Evolutionary conservation across 2,113 vertebrate genomes (phyloP).

Genomic region (Chaetops frenatus): DNA sequence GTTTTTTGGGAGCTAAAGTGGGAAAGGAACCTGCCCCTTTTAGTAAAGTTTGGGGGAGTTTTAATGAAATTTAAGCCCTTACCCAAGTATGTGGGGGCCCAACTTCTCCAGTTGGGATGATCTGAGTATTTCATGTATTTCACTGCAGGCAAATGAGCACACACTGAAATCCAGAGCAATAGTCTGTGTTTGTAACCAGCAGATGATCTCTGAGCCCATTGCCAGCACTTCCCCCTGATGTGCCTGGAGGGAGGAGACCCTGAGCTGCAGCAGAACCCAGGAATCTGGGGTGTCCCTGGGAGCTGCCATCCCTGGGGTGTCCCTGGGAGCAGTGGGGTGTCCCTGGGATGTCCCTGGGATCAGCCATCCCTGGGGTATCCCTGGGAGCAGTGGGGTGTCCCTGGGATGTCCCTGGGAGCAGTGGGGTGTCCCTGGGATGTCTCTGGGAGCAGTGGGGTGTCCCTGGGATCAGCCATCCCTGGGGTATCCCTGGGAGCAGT

Average conservation of each 20-base stretch:
- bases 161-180: neutral
- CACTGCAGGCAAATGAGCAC: neutral
- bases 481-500: neutral
- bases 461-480: neutral
- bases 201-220: neutral
- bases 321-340: conserved; percentile 33
- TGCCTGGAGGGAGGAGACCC: neutral
- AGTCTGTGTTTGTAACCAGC: neutral
- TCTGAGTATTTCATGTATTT: neutral
- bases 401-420: neutral
- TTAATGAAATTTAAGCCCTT: neutral
- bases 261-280: conserved; percentile 26
- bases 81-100: rapidly evolving
- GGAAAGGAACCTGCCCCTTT: neutral
- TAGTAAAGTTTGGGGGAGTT: neutral
- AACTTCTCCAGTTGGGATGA: rapidly evolving
- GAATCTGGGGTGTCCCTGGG: neutral
- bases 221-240: neutral
- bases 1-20: neutral
- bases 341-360: neutral
- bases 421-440: neutral
- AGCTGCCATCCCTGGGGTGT: neutral
- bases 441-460: neutral
- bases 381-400: conserved; percentile 31
- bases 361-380: conserved; percentile 13